Evolutionary conservation across 2,113 vertebrate genomes (phyloP).

Genomic region (Callaeas wilsoni): DNA sequence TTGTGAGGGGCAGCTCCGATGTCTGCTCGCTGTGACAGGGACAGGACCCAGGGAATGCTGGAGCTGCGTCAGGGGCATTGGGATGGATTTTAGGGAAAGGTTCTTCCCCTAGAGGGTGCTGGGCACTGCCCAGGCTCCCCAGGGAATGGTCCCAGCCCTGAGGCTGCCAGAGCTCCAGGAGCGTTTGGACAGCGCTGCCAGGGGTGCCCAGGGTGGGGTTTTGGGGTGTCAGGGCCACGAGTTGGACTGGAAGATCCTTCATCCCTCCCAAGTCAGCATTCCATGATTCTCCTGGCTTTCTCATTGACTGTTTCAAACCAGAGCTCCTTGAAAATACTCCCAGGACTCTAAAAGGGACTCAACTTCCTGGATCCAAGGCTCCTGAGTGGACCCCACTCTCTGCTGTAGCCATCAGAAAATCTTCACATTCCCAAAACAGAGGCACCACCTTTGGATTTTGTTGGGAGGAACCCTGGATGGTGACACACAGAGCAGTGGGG

Average conservation of each 20-base stretch:
- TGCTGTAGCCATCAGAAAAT: background rate
- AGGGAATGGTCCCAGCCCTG: background rate
- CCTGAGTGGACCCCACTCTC: background rate
- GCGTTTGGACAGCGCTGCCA: accelerated
- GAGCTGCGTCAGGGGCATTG: background rate
- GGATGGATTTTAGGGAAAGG: background rate
- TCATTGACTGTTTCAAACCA: background rate
- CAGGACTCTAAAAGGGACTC: background rate
- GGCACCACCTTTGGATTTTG: background rate
- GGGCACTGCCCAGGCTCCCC: background rate
- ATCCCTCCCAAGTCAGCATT: background rate
- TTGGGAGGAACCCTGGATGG: background rate
- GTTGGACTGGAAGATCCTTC: background rate
- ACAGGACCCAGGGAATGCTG: background rate
- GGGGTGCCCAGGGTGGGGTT: background rate
- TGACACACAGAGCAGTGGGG: background rate
- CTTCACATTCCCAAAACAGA: background rate
- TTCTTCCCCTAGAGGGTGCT: background rate
- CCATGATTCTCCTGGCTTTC: background rate
- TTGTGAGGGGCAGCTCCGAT: background rate
- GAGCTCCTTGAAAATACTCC: background rate
- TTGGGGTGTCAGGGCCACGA: background rate
- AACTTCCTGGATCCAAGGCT: background rate
- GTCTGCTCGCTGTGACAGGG: background rate
- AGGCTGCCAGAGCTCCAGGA: background rate